Evolutionary conservation across 2,888 invertebrate genomes (phyloP).

Genomic region (Lasioglossum marginatum): DNA sequence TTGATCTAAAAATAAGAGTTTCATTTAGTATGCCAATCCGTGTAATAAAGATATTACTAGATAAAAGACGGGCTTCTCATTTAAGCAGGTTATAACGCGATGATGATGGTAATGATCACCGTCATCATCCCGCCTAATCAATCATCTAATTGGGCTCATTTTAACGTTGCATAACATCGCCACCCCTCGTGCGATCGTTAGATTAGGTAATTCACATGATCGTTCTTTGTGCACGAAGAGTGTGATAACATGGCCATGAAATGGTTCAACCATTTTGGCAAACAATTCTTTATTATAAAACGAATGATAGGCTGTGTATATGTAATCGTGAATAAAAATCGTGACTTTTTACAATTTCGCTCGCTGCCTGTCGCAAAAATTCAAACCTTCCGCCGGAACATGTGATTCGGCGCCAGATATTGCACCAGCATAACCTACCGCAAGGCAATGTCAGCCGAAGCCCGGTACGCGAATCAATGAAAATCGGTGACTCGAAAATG

Average conservation of each 20-base stretch:
- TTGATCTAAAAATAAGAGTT: neutral
- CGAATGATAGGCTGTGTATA: neutral
- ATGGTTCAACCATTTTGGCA: neutral
- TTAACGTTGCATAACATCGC: slow-evolving; percentile 40
- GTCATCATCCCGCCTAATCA: slow-evolving; percentile 10
- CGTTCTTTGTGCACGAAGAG: neutral
- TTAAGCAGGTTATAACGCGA: slow-evolving; percentile 6
- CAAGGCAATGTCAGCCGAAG: neutral
- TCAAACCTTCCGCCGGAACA: neutral
- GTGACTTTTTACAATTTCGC: neutral
- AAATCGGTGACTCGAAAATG: neutral
- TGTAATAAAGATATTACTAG: neutral
- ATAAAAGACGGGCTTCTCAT: neutral
- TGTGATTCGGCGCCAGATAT: slow-evolving; percentile 6
- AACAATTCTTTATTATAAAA: neutral
- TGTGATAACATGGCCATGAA: neutral
- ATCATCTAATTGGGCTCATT: slow-evolving; percentile 31
- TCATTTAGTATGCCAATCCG: neutral
- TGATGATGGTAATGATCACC: neutral
- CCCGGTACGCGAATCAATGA: neutral
- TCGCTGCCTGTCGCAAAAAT: neutral
- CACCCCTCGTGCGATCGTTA: slow-evolving; percentile 36
- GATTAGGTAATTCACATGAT: slow-evolving; percentile 38
- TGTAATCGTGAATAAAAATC: neutral
- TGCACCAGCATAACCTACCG: slow-evolving; percentile 20